Base-by-base conservation (phyloP, 2,113 vertebrate genomes). In the Lutjanus erythropterus region DNA sequence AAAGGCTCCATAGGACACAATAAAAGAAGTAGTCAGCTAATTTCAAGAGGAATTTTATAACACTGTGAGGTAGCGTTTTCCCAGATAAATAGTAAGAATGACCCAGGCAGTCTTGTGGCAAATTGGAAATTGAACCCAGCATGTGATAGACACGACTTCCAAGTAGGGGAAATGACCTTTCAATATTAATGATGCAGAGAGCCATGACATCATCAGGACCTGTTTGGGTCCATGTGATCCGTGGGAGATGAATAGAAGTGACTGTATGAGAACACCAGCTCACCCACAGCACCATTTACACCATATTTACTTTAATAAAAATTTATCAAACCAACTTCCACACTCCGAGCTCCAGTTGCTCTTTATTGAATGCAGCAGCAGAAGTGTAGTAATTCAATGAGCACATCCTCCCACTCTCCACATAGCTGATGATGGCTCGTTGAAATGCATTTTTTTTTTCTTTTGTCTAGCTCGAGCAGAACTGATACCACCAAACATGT, bases 151-250 rank as follows among this genome's bases (percentile, higher is more conserved):
- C 81, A 83, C 14, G 50, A 84, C 67, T 66, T 75, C 71, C 75
- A 79, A 81, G 85, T 46, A 41, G 78, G 16, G 78, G 69, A 87
- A 86, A 89, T 87, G 53, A 86, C 89, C 90, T 90, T 89, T 90
- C 88, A 87, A 56, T 90, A 86, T 88, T 88, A 91, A 88, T 92
- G 88, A 85, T 71, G 74, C 69, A 31, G 71, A 81, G 84, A 85
- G 71, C 76, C 53, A 60, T 91, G 76, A 90, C 85, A 88, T 91
- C 90, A 85, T 84, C 67, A 64, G 37, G 79, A 56, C 68, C 83
- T 74, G 74, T 76, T 76, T 72, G 77, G 74, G 67, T 79, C 53
- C 35, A 47, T 53, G 72, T 80, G 70, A 88, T 80, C 49, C 31
- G 67, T 31, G 23, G 72, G 71, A 68, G 67, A 70, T 83, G 62